Evolutionary conservation across 2,797 vertebrate genomes (phyloP).

Genomic region (Ispidina picta): DNA sequence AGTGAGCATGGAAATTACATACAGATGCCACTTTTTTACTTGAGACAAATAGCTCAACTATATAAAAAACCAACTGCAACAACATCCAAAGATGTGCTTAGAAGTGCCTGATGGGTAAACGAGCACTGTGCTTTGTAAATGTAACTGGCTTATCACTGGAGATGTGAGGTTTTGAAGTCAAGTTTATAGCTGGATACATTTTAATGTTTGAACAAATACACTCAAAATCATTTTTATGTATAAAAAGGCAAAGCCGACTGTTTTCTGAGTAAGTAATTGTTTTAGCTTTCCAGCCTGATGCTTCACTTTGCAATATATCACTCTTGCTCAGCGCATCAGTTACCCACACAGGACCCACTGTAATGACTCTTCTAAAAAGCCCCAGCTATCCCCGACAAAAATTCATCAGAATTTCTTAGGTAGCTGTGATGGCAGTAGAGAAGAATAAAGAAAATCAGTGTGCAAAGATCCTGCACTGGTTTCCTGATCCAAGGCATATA

Average conservation of each 20-base stretch:
- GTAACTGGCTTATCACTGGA: background rate
- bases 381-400: background rate
- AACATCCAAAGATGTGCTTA: constrained; percentile 76
- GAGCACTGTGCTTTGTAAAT: constrained; percentile 37
- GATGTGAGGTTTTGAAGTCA: background rate
- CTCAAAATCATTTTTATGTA: background rate
- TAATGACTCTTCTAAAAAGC: constrained; percentile 5
- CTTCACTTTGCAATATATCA: background rate
- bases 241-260: background rate
- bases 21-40: constrained; percentile 77
- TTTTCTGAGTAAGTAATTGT: constrained; percentile 38
- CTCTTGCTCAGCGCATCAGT: background rate
- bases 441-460: background rate
- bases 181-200: background rate
- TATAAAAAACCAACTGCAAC: constrained; percentile 51
- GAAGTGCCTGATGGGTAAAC: constrained; percentile 71
- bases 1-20: constrained; percentile 79
- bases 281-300: background rate
- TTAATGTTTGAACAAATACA: background rate
- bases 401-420: constrained; percentile 47
- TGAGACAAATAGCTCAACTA: constrained; percentile 74
- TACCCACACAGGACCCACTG: background rate
- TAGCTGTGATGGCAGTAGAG: constrained; percentile 23
- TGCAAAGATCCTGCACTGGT: background rate
- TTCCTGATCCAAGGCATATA: background rate